Evolutionary conservation across 2,888 invertebrate species (phyloP).

Genomic region (Chalcosyrphus nemorum): DNA sequence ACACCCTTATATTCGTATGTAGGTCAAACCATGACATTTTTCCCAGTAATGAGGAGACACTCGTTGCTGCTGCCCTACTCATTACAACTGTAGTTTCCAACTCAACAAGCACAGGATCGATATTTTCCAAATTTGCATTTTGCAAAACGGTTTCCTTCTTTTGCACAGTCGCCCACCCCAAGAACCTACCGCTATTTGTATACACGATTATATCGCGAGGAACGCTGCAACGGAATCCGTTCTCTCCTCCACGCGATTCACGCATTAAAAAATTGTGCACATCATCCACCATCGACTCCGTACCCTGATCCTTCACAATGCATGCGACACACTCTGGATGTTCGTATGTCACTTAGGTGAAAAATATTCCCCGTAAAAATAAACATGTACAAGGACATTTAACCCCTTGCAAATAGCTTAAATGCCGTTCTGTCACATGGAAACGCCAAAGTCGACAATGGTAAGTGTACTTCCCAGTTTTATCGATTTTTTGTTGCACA

Average conservation of each 20-base stretch:
- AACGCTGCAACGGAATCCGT: constrained; percentile 8
- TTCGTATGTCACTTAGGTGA: constrained; percentile 58
- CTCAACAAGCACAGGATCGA: constrained; percentile 51
- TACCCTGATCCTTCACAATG: constrained; percentile 39
- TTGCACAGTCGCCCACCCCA: constrained; percentile 19
- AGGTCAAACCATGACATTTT: constrained; percentile 47
- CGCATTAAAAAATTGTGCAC: constrained; percentile 61
- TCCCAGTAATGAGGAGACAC: constrained; percentile 46
- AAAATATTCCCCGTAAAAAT: constrained; percentile 48
- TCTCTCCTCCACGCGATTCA: constrained; percentile 61
- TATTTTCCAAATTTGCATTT: constrained; percentile 59
- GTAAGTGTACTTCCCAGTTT: constrained; percentile 61
- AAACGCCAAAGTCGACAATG: constrained; percentile 60
- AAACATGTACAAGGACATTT: constrained; percentile 52
- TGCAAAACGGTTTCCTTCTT: constrained; percentile 39
- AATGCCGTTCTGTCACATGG: constrained; percentile 60
- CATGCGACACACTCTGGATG: neutral
- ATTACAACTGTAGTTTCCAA: constrained; percentile 19
- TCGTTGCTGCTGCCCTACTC: constrained; percentile 24
- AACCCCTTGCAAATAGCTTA: constrained; percentile 65
- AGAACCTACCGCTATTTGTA: constrained; percentile 44
- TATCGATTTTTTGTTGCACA: constrained; percentile 61
- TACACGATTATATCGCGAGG: constrained; percentile 32
- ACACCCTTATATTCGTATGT: constrained; percentile 23
- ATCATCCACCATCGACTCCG: constrained; percentile 33